A percentile compares a stretch with the other conserved stretches of the same genome.
phyloP scores from a whole-genome alignment of 2,888 invertebrate genomes.

The Clepsis dumicolana region DNA sequence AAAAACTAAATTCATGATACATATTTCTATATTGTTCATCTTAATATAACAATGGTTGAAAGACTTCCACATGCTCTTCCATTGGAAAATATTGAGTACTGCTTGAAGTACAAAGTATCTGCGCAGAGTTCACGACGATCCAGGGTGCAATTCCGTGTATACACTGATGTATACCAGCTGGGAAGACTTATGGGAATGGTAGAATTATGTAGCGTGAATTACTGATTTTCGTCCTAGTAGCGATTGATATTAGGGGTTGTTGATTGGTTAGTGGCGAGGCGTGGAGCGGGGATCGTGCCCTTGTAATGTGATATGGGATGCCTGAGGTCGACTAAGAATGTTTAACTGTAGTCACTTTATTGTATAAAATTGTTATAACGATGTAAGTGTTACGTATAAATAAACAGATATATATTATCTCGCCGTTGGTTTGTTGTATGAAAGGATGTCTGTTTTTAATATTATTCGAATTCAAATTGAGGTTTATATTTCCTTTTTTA shows the following conservation, averaged over 20 bases:
- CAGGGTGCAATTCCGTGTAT: slow-evolving; percentile 53
- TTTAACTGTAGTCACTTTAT: slow-evolving; percentile 65
- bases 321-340: slow-evolving; percentile 62
- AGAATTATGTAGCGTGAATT: slow-evolving; percentile 62
- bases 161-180: slow-evolving; percentile 49
- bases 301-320: slow-evolving; percentile 75
- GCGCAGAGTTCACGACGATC: slow-evolving; percentile 59
- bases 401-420: slow-evolving; percentile 67
- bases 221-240: slow-evolving; percentile 54
- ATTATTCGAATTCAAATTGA: slow-evolving; percentile 74
- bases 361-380: slow-evolving; percentile 72
- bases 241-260: slow-evolving; percentile 48
- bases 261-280: slow-evolving; percentile 36
- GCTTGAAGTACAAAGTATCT: slow-evolving; percentile 69
- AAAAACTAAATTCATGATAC: slow-evolving; percentile 53
- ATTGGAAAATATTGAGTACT: slow-evolving; percentile 48
- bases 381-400: slow-evolving; percentile 80
- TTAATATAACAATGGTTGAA: slow-evolving; percentile 45
- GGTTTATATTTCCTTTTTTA: slow-evolving; percentile 56
- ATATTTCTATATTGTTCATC: slow-evolving; percentile 47
- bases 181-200: slow-evolving; percentile 50
- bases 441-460: slow-evolving; percentile 78
- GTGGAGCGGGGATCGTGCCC: slow-evolving; percentile 67
- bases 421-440: slow-evolving; percentile 67
- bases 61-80: slow-evolving; percentile 56